Base-by-base conservation (phyloP, 2,888 invertebrate genomes). In the Asteroscopus sphinx region DNA sequence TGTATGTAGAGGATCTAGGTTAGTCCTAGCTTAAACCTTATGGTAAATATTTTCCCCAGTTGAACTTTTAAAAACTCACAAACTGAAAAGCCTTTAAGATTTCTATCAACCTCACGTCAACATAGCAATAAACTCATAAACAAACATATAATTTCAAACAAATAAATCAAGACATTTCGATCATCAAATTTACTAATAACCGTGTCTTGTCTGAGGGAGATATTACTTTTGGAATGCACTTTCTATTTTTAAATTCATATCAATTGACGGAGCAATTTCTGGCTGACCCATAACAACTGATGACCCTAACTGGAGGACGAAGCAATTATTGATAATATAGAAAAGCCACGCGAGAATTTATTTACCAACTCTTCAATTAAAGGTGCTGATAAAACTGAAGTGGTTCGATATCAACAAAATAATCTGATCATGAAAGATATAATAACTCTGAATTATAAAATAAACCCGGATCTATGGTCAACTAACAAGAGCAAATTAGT, bases 241-340 rank as follows among this genome's bases (percentile, higher is more conserved):
- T 70, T 70, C 69, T 71, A 70, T 67, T 70, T 68, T 59, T 28
- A 12, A 53, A 35, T 55, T 28, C 36, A 62, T 52, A 52, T 70
- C 30, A 40, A 37, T 55, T 28, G 28, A 8, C 15, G 12, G 16
- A 55, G 46, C 33, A 47, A 67, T 67, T 56, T 53, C 17, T 48
- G 46, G 15, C 49, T 62, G 66, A 58, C 67, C 70, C 39, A 33
- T 55, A 52, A 49, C 33, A 37, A 53, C 17, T 35, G 16, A 36
- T 57, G 57, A 57, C 66, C 47, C 57, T 66, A 40, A 6, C 36
- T 41, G 32, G 48, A 64, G 53, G 45, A 64, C 51, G 12, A 36
- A 44, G 12, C 46, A 13, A 41, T 37, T n/a, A 21, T 6, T 21
- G 21, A 6, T 4, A 21, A 21, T 4, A 46, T 32, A 52, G 47